Conservation (phyloP, 1,140 invertebrate species). For the Cephus cinctus region DNA sequence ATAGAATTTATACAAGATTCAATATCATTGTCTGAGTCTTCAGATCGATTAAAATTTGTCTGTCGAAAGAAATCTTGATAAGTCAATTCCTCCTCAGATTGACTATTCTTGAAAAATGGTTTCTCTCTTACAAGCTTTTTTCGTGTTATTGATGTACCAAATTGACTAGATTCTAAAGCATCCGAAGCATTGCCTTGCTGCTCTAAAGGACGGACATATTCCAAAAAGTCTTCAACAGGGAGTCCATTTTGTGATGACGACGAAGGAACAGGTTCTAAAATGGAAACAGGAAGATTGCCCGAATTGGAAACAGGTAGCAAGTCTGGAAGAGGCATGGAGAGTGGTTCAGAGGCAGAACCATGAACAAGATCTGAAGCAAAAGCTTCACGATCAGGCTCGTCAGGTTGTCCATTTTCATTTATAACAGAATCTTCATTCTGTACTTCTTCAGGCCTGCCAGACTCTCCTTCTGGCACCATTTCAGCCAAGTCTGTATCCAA, state of each 20-base stretch:
- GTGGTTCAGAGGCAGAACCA: too few relatives aligned
- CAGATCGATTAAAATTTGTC: background rate
- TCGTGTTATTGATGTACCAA: conserved; percentile 12
- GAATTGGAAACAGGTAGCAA: conserved; percentile 13
- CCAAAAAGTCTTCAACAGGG: conserved; percentile 5
- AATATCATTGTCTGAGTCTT: conserved; percentile 14
- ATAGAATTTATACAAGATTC: conserved; percentile 5
- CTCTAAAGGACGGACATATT: background rate
- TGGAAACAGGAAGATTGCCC: conserved; percentile 2
- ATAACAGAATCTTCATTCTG: conserved; percentile 16
- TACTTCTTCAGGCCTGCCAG: background rate
- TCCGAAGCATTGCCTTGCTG: background rate
- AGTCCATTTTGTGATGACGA: background rate
- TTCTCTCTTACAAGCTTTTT: conserved; percentile 24
- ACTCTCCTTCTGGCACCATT: conserved; percentile 2
- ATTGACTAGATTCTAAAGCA: conserved; percentile 14
- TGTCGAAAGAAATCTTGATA: background rate
- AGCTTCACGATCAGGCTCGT: too few relatives aligned
- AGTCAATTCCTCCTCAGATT: background rate
- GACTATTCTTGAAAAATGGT: conserved; percentile 11
- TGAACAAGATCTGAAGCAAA: too few relatives aligned
- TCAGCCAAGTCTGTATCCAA: conserved; percentile 4
- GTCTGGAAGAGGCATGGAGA: conserved; percentile 18
- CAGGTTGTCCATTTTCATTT: too few relatives aligned
- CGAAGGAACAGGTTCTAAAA: too few relatives aligned